Evolutionary conservation across 2,888 invertebrate genomes (phyloP), one percentile per base, ranked within the genome.

Genomic region (Cantharis rustica): DNA sequence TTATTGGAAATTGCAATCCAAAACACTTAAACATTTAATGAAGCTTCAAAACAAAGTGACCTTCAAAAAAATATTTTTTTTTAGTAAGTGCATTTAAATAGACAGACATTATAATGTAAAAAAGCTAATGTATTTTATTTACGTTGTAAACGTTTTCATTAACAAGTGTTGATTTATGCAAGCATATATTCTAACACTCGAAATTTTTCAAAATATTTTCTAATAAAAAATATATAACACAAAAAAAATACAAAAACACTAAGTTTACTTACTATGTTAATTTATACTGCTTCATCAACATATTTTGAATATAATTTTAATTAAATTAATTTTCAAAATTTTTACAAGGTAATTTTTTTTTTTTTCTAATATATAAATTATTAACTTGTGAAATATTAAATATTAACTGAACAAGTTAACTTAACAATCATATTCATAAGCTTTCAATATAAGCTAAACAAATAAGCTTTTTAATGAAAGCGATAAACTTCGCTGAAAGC

Each of bases 11-110:
- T 47, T 47, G 47, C 47, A 47, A 7, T 47, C 47, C 47, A 47
- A 64, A 64, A 64, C 20, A 47, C 47, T 27, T 27, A 9, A 47
- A 47, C 47, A 47, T 47, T 47, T 47, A n/a, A 47, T 47, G 47
- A 47, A 73, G 73, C 63, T 73, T 73, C 73, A 71, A 76, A 76
- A 76, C 73, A 76, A 76, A 76, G 76, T 76, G 76, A 76, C 76
- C 76, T 76, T 76, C 76, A 73, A 73, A 72, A 66, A 69, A 64
- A 73, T 73, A 73, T 70, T 73, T 76, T 76, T 76, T 61, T 74
- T 69, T 31, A 69, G 27, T 69, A 27, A 16, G 66, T 71, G 27
- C 16, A 68, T 66, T 62, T 66, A 61, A 26, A 66, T 70, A 69
- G 68, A 31, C 61, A 47, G 47, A 47, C 47, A n/a, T 47, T 64